Evolutionary conservation across 2,888 invertebrate genomes (phyloP), one percentile per base, ranked within the genome.

Genomic region (Pseudanteris insignis): DNA sequence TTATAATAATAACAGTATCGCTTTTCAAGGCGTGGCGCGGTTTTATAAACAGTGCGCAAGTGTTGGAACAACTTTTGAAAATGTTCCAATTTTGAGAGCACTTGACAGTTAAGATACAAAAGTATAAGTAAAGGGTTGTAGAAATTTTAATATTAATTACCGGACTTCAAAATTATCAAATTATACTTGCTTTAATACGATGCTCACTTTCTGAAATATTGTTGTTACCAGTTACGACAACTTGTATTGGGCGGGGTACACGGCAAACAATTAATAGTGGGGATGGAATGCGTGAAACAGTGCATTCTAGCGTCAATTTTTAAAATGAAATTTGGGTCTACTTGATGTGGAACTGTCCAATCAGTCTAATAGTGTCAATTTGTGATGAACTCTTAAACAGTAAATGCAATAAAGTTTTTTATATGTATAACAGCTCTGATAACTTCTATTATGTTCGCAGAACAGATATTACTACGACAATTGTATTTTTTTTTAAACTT

Each of bases 221-320:
- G 54, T 48, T 60, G 53, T 59, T 21, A 25, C 50, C 4, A 18
- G 18, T 6, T 18, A 4, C 4, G 14, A 33, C 50, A 65, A 61
- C 54, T 62, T 36, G 46, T 60, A 61, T 67, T 65, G 68, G 68
- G 68, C 68, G 68, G 67, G 68, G 67, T 64, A 60, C 60, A 26
- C 44, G 41, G 48, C 36, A 40, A 25, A 37, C 32, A 11, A 4
- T 13, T 6, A 34, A 57, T 15, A 62, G 67, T 32, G 65, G 67
- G 64, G 63, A 63, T 65, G 51, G 63, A 65, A 66, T 64, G 64
- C 51, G 50, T 30, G 24, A 24, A 46, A 18, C 18, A 3, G 18
- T 18, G 18, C 12, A 6, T 2, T 9, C 10, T 7, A n/a, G 15
- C 33, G 14, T 13, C 33, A 10, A 18, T 5, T 12, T 18, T 18